These are phyloP conservation scores for Aphodius sticticus DNA, from an alignment of 2,888 invertebrate genomes.

Conservation along the genomic window DNA sequence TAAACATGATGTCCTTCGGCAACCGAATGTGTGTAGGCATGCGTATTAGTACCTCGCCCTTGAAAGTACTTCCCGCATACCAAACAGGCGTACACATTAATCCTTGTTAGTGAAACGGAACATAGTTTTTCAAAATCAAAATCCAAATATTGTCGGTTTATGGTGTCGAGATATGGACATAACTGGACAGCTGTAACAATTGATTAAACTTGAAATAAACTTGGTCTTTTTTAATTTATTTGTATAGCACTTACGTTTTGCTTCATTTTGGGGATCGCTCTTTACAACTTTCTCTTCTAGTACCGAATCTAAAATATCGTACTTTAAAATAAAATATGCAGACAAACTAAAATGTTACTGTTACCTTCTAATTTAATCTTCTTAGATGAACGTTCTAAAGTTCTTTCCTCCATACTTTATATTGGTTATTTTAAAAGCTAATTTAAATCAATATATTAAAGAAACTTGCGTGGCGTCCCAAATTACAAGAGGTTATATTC, in stretches of 20 bases:
- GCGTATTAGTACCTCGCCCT: constrained; percentile 97
- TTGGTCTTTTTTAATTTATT: background rate
- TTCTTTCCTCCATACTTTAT: background rate
- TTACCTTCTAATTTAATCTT: constrained; percentile 12
- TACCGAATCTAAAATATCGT: background rate
- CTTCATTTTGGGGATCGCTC: background rate
- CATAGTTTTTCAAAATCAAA: constrained; percentile 99
- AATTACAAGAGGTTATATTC: no score
- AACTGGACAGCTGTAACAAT: constrained; percentile 55
- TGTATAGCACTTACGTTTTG: constrained; percentile 9
- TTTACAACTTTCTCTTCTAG: constrained; percentile 11
- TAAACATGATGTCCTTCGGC: constrained; percentile 98
- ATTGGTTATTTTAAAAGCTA: background rate
- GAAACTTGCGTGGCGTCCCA: no score
- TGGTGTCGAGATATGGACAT: constrained; percentile 98
- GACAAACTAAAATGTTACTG: no score
- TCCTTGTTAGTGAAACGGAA: constrained; percentile 95
- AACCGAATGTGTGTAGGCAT: constrained; percentile 99
- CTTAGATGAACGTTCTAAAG: constrained; percentile 5
- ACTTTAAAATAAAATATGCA: background rate
- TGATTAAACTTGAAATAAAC: constrained; percentile 1
- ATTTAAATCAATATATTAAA: no score
- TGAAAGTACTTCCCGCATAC: constrained; percentile 99
- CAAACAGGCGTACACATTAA: constrained; percentile 99
- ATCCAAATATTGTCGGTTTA: constrained; percentile 94